Evolutionary conservation across 2,888 invertebrate genomes (phyloP), one percentile per base, ranked within the genome.

Genomic region (Schrankia costaestrigalis): DNA sequence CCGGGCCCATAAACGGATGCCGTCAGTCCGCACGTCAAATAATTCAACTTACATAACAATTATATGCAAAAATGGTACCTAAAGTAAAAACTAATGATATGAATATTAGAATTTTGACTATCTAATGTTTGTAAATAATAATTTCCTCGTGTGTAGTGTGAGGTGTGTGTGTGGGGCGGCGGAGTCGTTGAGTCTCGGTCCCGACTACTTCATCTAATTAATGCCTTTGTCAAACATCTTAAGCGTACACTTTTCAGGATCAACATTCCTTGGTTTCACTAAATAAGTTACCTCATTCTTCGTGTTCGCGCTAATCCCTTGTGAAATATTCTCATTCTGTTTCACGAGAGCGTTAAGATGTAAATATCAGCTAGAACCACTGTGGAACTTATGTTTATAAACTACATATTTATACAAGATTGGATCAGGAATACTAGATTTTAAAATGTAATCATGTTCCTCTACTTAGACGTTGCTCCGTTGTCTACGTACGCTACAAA

Each of bases 81-180:
- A 85, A 85, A 84, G 78, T 86, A 85, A 80, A 80, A 85, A 66
- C 86, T 87, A 87, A 85, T 87, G 86, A 87, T 87, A 87, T 87
- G 86, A 81, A 85, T 73, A 78, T 74, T 78, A 80, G 46, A 86
- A 86, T 86, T 86, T 85, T 61, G 82, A 75, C 86, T 86, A 86
- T 84, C 86, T 86, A 86, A 79, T 59, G 70, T 74, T n/a, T 65
- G 74, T 75, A 71, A 77, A 74, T 57, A 73, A 77, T 66, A 71
- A 69, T 46, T 57, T 58, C 51, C 50, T 59, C 43, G n/a, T 54
- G 63, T 60, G 53, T 52, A 58, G 60, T 48, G 58, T 61, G 60
- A 50, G 49, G 56, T 47, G 61, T 64, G 23, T 49, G 53, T 53
- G 56, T 50, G 64, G 56, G 46, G 65, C 61, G 63, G 56, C 62